phyloP scores from a whole-genome alignment of 2,113 vertebrate species.

The Tragelaphus scriptus region DNA sequence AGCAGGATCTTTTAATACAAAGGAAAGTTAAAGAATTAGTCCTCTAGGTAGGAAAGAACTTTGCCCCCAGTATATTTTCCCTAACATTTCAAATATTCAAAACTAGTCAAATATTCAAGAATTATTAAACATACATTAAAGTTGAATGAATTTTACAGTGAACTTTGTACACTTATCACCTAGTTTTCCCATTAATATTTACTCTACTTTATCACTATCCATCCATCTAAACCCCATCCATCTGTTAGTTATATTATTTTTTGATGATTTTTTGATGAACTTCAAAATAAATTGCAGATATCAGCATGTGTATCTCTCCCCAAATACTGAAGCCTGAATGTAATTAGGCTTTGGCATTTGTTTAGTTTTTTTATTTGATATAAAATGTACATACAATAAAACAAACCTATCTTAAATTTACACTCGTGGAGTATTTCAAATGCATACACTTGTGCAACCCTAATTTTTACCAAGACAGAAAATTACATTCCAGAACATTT shows the following conservation, averaged over 20 bases:
- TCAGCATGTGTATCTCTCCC: not conserved
- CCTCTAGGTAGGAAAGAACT: not conserved
- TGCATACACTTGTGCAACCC: not conserved
- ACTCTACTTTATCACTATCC: not conserved
- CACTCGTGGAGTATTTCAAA: not conserved
- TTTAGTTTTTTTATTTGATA: not conserved
- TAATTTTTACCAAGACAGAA: not conserved
- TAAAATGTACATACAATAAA: not conserved
- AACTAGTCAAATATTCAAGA: not conserved
- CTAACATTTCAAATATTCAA: not conserved
- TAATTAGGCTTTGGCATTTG: not conserved
- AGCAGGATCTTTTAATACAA: not conserved
- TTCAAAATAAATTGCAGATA: slow-evolving; percentile 31
- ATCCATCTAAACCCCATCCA: not conserved
- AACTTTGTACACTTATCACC: not conserved
- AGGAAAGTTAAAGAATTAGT: not conserved
- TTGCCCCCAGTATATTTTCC: not conserved
- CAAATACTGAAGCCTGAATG: not conserved
- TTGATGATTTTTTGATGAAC: not conserved
- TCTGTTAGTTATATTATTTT: not conserved
- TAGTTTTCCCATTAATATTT: not conserved
- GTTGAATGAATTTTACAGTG: not conserved
- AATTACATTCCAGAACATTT: not conserved
- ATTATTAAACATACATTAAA: not conserved
- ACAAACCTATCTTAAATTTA: not conserved